Percentiles rank a stretch among this genome's conserved stretches.
phyloP scores from a whole-genome alignment of 2,888 invertebrate genomes.

The Monoplex corrugatus region DNA sequence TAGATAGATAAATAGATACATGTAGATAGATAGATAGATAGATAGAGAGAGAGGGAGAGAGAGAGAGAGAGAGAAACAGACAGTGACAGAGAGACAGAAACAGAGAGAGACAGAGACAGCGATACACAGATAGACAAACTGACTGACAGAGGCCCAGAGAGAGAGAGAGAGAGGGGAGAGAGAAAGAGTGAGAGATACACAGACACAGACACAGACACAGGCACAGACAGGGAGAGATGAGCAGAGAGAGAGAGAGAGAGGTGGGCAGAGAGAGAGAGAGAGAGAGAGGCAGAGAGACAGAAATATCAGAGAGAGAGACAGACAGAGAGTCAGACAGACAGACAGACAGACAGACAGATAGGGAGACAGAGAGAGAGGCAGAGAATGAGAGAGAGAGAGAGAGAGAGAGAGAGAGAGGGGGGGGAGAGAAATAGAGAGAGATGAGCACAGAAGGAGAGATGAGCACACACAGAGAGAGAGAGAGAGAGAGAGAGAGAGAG shows the following conservation, averaged over 20 bases:
- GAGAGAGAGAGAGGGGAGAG: no score
- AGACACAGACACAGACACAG: no score
- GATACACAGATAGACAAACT: neutral
- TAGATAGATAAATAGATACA: no score
- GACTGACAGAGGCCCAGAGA: no score
- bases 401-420: no score
- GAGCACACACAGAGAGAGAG: neutral
- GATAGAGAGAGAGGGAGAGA: no score
- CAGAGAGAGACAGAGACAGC: neutral
- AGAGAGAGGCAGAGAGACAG: neutral
- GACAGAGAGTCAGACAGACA: neutral
- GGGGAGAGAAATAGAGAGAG: neutral
- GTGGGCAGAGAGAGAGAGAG: neutral
- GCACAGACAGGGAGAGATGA: neutral
- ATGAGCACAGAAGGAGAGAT: neutral
- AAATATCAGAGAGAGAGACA: no score
- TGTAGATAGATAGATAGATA: no score
- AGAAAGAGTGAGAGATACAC: no score
- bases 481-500: neutral
- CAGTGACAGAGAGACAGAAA: neutral
- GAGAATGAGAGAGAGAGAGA: no score
- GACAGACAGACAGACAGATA: neutral
- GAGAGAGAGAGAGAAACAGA: neutral
- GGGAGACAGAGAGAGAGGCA: neutral
- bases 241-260: neutral